A percentile compares a stretch with the other conserved stretches of the same genome.
These are phyloP conservation scores for Felis chaus DNA, from an alignment of 2,113 vertebrate species.

Conservation along the genomic window DNA sequence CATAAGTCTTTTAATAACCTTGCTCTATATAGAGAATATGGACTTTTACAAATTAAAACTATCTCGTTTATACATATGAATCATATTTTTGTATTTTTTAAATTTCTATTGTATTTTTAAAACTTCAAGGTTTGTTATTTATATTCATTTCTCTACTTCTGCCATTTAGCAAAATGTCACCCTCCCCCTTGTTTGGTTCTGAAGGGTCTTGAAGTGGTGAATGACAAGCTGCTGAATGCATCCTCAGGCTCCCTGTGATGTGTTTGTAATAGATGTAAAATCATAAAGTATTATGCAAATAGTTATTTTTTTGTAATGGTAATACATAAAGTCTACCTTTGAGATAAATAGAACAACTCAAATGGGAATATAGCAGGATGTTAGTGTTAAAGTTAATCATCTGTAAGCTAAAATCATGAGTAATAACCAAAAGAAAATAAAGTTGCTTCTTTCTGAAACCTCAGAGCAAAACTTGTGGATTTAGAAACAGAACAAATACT, in stretches of 20 bases:
- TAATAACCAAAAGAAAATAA: slow-evolving; percentile 56
- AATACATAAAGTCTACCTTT: slow-evolving; percentile 74
- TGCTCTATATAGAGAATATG: neutral
- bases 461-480: slow-evolving; percentile 36
- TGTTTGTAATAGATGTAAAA: slow-evolving; percentile 79
- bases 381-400: slow-evolving; percentile 67
- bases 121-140: slow-evolving; percentile 67
- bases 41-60: slow-evolving; percentile 58
- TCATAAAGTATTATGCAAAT: slow-evolving; percentile 82
- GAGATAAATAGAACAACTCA: slow-evolving; percentile 69
- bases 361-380: slow-evolving; percentile 51
- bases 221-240: slow-evolving; percentile 79
- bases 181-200: slow-evolving; percentile 70
- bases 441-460: slow-evolving; percentile 57
- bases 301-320: slow-evolving; percentile 80
- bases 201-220: slow-evolving; percentile 78
- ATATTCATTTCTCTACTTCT: slow-evolving; percentile 72
- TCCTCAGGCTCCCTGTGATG: slow-evolving; percentile 78
- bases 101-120: slow-evolving; percentile 40
- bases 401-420: slow-evolving; percentile 59
- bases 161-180: slow-evolving; percentile 71
- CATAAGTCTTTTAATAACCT: slow-evolving; percentile 40
- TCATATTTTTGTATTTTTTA: slow-evolving; percentile 38
- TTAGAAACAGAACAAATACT: slow-evolving; percentile 41
- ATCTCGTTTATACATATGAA: slow-evolving; percentile 26